Evolutionary conservation across 2,797 vertebrate species (phyloP), one percentile per base, ranked within the genome.

Genomic region (Arctocebus calabarensis): DNA sequence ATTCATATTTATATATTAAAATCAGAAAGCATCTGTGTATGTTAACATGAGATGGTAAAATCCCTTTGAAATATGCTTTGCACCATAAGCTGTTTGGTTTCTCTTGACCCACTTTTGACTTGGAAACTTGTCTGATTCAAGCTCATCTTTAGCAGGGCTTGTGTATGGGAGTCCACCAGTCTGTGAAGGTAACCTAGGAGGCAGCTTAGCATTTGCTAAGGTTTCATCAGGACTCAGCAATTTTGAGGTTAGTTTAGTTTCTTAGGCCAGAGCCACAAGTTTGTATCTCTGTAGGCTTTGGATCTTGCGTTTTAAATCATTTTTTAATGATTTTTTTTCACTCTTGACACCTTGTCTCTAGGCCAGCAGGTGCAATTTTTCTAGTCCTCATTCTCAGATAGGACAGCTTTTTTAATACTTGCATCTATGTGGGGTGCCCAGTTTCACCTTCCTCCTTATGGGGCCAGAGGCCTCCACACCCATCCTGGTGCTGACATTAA

Each of bases 1-100:
- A 52, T 52, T 52, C 16, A 52, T 16, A 52, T 16, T 52, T 52
- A 52, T 52, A 52, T 52, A 16, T 52, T 16, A 52, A 14, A 91
- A 93, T 78, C 74, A 84, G 79, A 86, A 90, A 85, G 45, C 59
- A 43, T 84, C 66, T 48, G 52, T 87, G 22, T 45, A 10, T 90
- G 40, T 62, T 62, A 29, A 90, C 66, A 13, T 75, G 40, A 75
- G 40, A 68, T 61, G 89, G 83, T 94, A 94, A 92, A 94, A 66
- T 61, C 22, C 84, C 25, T 37, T 84, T 59, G 64, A 93, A 91
- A 87, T 73, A 27, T 2, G 1, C 55, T 73, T 87, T 81, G 48
- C 83, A 62, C 34, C 20, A 29, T 74, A 90, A 78, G 40, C 40
- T 62, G 1, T 48, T n/a, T 70, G 45, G 13, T 86, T 86, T 92